phyloP scores from a whole-genome alignment of 2,113 vertebrate species.

The Tychaedon coryphoeus region DNA sequence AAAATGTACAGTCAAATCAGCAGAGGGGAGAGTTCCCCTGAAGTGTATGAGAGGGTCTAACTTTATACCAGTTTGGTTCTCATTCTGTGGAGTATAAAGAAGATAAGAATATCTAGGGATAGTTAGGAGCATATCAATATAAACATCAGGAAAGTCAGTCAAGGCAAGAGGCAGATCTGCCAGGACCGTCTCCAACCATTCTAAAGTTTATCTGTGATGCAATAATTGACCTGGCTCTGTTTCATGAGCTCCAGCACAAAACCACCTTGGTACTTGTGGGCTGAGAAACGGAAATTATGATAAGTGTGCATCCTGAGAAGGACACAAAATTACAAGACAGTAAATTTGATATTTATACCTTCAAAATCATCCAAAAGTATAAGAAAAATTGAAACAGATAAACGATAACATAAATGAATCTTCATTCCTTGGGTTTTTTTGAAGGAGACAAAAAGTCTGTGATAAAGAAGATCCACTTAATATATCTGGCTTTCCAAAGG shows the following conservation, averaged over 20 bases:
- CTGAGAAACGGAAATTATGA: background rate
- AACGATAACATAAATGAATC: background rate
- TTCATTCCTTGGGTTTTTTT: background rate
- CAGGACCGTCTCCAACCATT: background rate
- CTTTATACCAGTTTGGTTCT: background rate
- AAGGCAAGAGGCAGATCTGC: background rate
- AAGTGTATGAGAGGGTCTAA: background rate
- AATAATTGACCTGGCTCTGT: background rate
- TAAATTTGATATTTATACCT: background rate
- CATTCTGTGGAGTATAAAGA: background rate
- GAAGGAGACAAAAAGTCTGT: background rate
- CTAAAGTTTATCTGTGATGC: background rate
- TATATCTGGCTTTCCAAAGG: background rate
- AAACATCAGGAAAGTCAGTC: background rate
- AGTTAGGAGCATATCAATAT: background rate
- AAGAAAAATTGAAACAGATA: background rate
- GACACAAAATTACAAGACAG: background rate
- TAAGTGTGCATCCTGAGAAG: background rate
- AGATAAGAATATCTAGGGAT: background rate
- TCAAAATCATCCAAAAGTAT: background rate
- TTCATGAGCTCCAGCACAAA: background rate
- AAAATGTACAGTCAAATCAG: background rate
- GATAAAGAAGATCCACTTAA: background rate
- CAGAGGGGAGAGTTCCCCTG: background rate
- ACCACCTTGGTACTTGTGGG: background rate